A percentile compares a stretch with the other conserved stretches of the same genome.
phyloP scores from a whole-genome alignment of 2,797 vertebrate genomes.

The Cossypha polioptera region DNA sequence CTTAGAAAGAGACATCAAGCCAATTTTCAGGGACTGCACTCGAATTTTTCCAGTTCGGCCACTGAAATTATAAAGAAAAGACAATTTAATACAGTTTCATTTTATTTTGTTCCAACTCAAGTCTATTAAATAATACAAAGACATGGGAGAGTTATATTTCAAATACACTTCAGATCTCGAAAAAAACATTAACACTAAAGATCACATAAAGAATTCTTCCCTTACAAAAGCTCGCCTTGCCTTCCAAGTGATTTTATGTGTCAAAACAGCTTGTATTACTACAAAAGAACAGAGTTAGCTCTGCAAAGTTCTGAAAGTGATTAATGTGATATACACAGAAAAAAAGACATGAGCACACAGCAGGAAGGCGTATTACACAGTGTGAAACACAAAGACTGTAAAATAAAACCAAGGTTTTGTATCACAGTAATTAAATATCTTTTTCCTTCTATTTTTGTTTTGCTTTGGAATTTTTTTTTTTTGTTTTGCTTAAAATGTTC shows the following conservation, averaged over 20 bases:
- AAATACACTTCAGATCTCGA: not conserved
- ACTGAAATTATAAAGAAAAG: slow-evolving; percentile 74
- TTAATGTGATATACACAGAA: not conserved
- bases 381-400: not conserved
- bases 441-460: not conserved
- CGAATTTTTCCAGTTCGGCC: slow-evolving; percentile 95
- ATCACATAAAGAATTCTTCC: not conserved
- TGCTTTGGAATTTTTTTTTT: not conserved
- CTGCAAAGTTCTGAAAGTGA: not conserved
- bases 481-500: not conserved
- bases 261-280: not conserved
- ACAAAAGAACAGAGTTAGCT: slow-evolving; percentile 7
- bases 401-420: not conserved
- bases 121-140: not conserved
- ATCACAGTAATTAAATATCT: not conserved
- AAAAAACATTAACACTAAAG: not conserved
- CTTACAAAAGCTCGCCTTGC: not conserved
- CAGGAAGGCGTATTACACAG: not conserved
- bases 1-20: slow-evolving; percentile 93
- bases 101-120: not conserved
- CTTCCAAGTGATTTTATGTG: not conserved
- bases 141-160: not conserved
- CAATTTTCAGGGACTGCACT: slow-evolving; percentile 94
- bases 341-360: slow-evolving; percentile 1
- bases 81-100: not conserved